Percentiles rank a stretch among this genome's conserved stretches.
Evolutionary conservation across 30 jellyfish, hydroid and myxozoan species (phyloP).

Genomic region (Mastigias papua): DNA sequence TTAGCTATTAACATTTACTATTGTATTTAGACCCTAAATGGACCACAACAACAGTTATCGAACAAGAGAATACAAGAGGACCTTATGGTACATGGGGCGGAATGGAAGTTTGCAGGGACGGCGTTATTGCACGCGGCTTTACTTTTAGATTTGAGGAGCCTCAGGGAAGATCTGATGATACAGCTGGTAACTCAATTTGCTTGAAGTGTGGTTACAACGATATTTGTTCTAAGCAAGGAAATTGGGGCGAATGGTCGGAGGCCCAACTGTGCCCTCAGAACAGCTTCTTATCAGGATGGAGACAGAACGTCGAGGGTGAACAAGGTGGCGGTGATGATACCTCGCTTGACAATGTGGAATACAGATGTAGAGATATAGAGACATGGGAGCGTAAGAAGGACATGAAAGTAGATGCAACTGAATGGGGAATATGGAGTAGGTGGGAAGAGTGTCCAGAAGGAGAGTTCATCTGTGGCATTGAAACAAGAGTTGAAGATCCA

Average conservation of each 20-base stretch:
- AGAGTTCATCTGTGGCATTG: too few species aligned
- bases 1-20: too few species aligned
- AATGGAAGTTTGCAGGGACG: conserved; percentile 41
- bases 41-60: background rate
- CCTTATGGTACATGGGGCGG: conserved; percentile 55
- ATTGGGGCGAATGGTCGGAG: conserved; percentile 66
- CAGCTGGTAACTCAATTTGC: conserved; percentile 52
- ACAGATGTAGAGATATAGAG: conserved; percentile 32
- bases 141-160: conserved; percentile 2
- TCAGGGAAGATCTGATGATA: conserved; percentile 15
- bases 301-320: conserved; percentile 51
- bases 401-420: conserved; percentile 22
- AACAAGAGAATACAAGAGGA: conserved; percentile 17
- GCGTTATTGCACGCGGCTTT: conserved; percentile 39
- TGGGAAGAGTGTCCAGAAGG: too few species aligned
- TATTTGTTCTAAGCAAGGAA: conserved; percentile 45
- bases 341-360: conserved; percentile 33
- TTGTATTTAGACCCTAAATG: conserved; percentile 7
- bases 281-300: conserved; percentile 43
- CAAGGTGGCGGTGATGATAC: conserved; percentile 21
- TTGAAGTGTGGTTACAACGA: conserved; percentile 9
- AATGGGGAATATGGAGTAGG: conserved; percentile 62
- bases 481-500: conserved; percentile 59
- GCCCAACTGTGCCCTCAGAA: conserved; percentile 24
- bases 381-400: conserved; percentile 11